These are phyloP conservation scores for Synanthedon tipuliformis DNA, from an alignment of 2,888 invertebrate genomes.

Conservation along the genomic window DNA sequence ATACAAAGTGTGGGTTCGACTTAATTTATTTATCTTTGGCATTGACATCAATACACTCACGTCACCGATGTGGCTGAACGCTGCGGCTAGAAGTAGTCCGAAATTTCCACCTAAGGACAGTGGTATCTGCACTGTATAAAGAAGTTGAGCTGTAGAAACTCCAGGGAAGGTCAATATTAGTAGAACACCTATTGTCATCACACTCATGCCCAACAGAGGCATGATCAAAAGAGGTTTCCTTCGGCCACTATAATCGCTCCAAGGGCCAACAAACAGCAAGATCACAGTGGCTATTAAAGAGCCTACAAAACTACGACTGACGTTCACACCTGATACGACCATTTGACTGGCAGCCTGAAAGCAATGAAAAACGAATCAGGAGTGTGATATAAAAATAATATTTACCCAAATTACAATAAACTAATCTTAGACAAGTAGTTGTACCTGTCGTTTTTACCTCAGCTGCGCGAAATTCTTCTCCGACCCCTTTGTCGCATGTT, in stretches of 20 bases:
- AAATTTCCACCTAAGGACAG: constrained; percentile 78
- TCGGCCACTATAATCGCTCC: constrained; percentile 72
- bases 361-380: neutral
- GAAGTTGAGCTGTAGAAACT: constrained; percentile 46
- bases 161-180: constrained; percentile 54
- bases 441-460: constrained; percentile 27
- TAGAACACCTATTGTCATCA: constrained; percentile 56
- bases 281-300: constrained; percentile 71
- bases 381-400: neutral
- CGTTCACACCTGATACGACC: constrained; percentile 75
- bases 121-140: constrained; percentile 67
- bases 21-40: neutral
- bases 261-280: constrained; percentile 71
- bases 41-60: constrained; percentile 61
- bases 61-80: constrained; percentile 83
- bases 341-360: constrained; percentile 65
- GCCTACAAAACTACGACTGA: constrained; percentile 67
- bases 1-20: neutral
- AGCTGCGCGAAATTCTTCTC: constrained; percentile 41
- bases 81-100: constrained; percentile 78
- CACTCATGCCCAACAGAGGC: constrained; percentile 66
- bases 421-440: too few relatives aligned
- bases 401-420: too few relatives aligned
- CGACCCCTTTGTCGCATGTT: constrained; percentile 71
- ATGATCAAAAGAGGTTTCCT: constrained; percentile 70